Evolutionary conservation across 2,888 invertebrate species (phyloP), one percentile per base, ranked within the genome.

Genomic region (Ethmia dodecea): DNA sequence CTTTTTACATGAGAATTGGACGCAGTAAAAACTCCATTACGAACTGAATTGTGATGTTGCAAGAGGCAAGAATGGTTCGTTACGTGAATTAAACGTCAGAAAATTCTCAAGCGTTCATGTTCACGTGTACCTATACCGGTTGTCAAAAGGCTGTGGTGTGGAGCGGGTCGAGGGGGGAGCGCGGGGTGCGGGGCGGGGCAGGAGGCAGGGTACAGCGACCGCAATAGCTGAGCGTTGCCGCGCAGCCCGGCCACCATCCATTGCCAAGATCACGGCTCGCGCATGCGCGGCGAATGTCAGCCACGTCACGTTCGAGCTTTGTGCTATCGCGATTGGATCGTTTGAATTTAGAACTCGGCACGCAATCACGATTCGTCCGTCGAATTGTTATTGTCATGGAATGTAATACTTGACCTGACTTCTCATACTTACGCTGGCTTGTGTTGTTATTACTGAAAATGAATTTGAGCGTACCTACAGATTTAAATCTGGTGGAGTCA

Each of bases 241-340:
- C 67, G 67, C 64, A 59, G 63, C 49, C 45, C 51, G 54, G 47
- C 46, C 45, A 31, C 69, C 76, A 70, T 74, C 73, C 87, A 88
- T 83, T 88, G 88, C 88, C 88, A 88, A 88, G 88, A 88, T 88
- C 88, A 88, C 81, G 88, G 88, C 71, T 11, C 68, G 78, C 71
- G 76, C 73, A 69, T 71, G 75, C 75, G 74, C 72, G 60, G 78
- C 83, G 81, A 84, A 84, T 84, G 84, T 83, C 84, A 81, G 81
- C 79, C 84, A 80, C 83, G 84, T 86, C 84, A 84, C 84, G 80
- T 80, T 49, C 66, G 60, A 74, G 77, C 80, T 75, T 76, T 73
- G 72, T 74, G 69, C 70, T 71, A 70, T 69, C 75, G 73, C 69
- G 74, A 69, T 73, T 68, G 68, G 70, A 74, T 75, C 73, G 68